phyloP scores from a whole-genome alignment of 1,140 invertebrate species.

The Rhynchophorus ferrugineus region DNA sequence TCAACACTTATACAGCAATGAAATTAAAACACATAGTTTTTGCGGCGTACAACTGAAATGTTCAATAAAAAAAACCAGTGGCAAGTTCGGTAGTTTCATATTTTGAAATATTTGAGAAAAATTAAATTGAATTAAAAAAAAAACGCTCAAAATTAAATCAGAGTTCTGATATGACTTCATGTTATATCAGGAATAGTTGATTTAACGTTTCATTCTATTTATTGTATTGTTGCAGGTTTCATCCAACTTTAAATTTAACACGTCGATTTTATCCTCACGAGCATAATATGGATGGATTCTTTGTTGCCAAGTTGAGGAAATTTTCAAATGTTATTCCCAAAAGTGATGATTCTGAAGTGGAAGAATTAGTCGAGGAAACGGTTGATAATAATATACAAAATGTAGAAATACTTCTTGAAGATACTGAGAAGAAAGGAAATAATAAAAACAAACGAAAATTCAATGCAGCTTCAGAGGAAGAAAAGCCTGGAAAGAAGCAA shows the following conservation, averaged over 20 bases:
- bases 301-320: slow-evolving; percentile 97
- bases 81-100: too few relatives aligned
- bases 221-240: slow-evolving; percentile 62
- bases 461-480: background rate
- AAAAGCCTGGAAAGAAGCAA: slow-evolving; percentile 6
- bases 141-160: too few relatives aligned
- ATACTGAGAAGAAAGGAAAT: background rate
- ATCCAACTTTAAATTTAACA: slow-evolving; percentile 84
- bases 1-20: too few relatives aligned
- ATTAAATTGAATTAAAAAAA: too few relatives aligned
- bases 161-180: too few relatives aligned
- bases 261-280: slow-evolving; percentile 94
- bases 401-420: too few relatives aligned
- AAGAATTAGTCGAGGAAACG: slow-evolving; percentile 23
- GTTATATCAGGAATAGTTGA: too few relatives aligned
- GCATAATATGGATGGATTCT: slow-evolving; percentile 99
- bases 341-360: slow-evolving; percentile 30
- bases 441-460: too few relatives aligned
- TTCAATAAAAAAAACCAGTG: too few relatives aligned
- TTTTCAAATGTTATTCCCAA: slow-evolving; percentile 76
- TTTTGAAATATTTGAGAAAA: too few relatives aligned
- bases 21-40: too few relatives aligned
- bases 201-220: slow-evolving; percentile 8
- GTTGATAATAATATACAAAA: background rate
- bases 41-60: too few relatives aligned